These are phyloP conservation scores for Clarias fuscus DNA, from an alignment of 2,797 vertebrate species.

Conservation along the genomic window DNA sequence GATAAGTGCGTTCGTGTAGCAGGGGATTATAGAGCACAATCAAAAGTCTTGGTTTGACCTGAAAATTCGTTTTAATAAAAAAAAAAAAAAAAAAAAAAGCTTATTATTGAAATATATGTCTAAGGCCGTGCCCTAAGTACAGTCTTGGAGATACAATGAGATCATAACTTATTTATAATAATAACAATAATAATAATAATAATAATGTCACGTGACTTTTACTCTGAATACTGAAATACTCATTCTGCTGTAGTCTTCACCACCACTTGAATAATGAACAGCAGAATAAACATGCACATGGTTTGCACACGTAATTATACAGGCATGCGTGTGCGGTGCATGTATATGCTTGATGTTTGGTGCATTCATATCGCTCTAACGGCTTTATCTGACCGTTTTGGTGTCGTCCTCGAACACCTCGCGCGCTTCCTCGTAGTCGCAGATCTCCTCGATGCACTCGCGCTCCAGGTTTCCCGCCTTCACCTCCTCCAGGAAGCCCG, in stretches of 20 bases:
- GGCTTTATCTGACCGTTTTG: constrained; percentile 64
- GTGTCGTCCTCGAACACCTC: constrained; percentile 79
- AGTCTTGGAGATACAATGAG: background rate
- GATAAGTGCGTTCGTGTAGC: no score
- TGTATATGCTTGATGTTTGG: background rate
- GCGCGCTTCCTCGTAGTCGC: constrained; percentile 81
- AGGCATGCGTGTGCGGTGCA: background rate
- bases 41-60: background rate
- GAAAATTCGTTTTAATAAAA: no score
- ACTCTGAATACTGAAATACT: background rate
- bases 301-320: background rate
- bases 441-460: constrained; percentile 81
- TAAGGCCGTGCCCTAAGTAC: background rate
- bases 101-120: background rate
- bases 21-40: no score
- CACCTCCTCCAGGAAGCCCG: constrained; percentile 76
- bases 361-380: background rate
- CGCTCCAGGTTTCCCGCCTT: constrained; percentile 79
- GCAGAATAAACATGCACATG: background rate
- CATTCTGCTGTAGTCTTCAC: background rate
- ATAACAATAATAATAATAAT: no score
- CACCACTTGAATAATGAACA: background rate
- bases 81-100: background rate
- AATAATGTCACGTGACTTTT: background rate
- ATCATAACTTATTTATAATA: background rate